phyloP scores from a whole-genome alignment of 2,888 invertebrate species.

The Cataglyphis altisquamis region DNA sequence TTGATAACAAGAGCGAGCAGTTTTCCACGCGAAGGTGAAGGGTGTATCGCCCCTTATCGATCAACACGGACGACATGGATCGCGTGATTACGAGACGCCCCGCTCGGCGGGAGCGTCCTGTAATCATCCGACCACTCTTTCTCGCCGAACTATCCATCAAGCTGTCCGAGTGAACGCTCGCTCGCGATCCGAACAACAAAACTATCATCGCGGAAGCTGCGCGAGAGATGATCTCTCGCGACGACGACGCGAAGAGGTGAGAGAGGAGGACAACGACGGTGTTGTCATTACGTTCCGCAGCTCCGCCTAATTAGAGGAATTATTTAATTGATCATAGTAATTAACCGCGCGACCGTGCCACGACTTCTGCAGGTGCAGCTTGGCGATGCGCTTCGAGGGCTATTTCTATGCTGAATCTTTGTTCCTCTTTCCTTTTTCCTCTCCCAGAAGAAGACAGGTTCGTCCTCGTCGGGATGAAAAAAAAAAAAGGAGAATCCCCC shows the following conservation, averaged over 20 bases:
- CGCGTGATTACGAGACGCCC: slow-evolving; percentile 63
- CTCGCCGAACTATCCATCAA: slow-evolving; percentile 74
- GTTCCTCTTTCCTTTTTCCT: not conserved
- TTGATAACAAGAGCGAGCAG: slow-evolving; percentile 30
- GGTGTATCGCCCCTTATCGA: slow-evolving; percentile 64
- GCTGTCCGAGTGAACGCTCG: slow-evolving; percentile 73
- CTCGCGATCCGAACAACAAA: slow-evolving; percentile 62
- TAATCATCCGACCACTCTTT: slow-evolving; percentile 73
- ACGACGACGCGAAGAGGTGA: not conserved
- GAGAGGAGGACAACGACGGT: slow-evolving; percentile 44
- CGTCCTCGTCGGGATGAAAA: slow-evolving; percentile 71
- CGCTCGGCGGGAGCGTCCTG: slow-evolving; percentile 66
- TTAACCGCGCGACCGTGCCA: slow-evolving; percentile 68
- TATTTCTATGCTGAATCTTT: not conserved
- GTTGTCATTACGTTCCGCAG: slow-evolving; percentile 64
- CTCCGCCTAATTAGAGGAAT: slow-evolving; percentile 73
- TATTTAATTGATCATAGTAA: slow-evolving; percentile 78
- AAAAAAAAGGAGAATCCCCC: slow-evolving; percentile 61
- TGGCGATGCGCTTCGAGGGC: slow-evolving; percentile 23
- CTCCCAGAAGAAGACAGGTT: slow-evolving; percentile 47
- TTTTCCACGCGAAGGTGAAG: slow-evolving; percentile 32
- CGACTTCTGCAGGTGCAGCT: slow-evolving; percentile 64
- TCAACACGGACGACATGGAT: slow-evolving; percentile 61
- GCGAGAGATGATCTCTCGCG: slow-evolving; percentile 61
- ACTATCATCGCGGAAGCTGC: slow-evolving; percentile 70